Percentiles rank a stretch among this genome's conserved stretches.
phyloP scores from a whole-genome alignment of 92 coral and sea anemone genomes.

The Diadumene lineata region DNA sequence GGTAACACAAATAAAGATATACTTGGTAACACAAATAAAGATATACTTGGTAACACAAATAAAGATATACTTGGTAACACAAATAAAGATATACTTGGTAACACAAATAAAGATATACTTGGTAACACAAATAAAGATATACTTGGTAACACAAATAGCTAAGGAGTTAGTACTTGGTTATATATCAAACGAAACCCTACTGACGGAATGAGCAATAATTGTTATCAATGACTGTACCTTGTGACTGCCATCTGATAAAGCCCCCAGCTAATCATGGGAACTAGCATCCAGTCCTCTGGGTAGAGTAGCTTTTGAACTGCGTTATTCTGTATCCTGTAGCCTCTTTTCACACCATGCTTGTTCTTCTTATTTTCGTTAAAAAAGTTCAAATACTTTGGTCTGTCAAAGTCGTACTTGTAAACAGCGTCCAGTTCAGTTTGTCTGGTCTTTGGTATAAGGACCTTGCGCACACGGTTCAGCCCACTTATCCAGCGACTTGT shows the following conservation, averaged over 20 bases:
- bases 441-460: conserved; percentile 65
- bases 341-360: conserved; percentile 70
- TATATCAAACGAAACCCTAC: too few species aligned
- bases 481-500: conserved; percentile 67
- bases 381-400: conserved; percentile 82
- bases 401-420: conserved; percentile 79
- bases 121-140: too few species aligned
- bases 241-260: conserved; percentile 86
- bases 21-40: too few species aligned
- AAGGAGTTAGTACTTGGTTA: too few species aligned
- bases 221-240: too few species aligned
- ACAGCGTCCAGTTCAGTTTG: conserved; percentile 76
- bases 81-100: too few species aligned
- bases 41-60: too few species aligned
- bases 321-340: conserved; percentile 82
- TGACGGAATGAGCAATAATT: too few species aligned
- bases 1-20: too few species aligned
- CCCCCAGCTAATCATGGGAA: conserved; percentile 75
- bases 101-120: too few species aligned
- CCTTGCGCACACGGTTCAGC: conserved; percentile 65
- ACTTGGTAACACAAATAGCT: too few species aligned
- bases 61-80: too few species aligned
- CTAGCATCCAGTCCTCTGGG: conserved; percentile 80
- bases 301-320: conserved; percentile 69
- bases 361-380: conserved; percentile 57